Evolutionary conservation across 2,888 invertebrate species (phyloP), one percentile per base, ranked within the genome.

Genomic region (Brachyopa scutellaris): DNA sequence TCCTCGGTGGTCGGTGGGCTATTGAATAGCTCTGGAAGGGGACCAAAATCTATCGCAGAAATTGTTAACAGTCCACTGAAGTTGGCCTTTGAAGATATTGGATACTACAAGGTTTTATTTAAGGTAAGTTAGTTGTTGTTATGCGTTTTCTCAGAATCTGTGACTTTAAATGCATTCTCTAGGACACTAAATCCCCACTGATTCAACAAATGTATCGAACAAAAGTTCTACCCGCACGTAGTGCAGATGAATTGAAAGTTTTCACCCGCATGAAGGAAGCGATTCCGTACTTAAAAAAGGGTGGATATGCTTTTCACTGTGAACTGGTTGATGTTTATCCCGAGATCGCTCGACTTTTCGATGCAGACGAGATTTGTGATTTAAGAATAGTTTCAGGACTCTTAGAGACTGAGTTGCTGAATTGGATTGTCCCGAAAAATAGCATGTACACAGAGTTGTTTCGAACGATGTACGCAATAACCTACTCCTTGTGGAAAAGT

Each of bases 241-340:
- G 66, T 2, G 36, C 78, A 0, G 74, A 72, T 13, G 88, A 88
- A 57, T 76, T 90, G 55, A 85, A 85, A 0, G 86, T 88, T 2
- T 90, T 86, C 64, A 85, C 86, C 0, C 85, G 86, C 19, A 85
- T 88, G 2, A 87, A 87, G 47, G 86, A 87, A 1, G 92, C 92
- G 2, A 87, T 92, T 5, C 88, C 88, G 0, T 89, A 86, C 85
- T 86, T 92, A 0, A 90, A 90, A 84, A 78, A 85, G 1, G 92
- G 92, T 0, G 89, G 90, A 9, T 91, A 90, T 80, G 92, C 92
- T 0, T 92, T 91, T 85, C 91, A 92, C 62, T 90, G 91, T n/a
- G 91, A 92, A 86, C 85, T 90, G 1, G 88, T 90, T 1, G 90
- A 90, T 13, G 90, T 90, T 0, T 92, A 92, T 86, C 89, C 91